phyloP scores from a whole-genome alignment of 2,113 vertebrate genomes.

The Crotalus horridus region DNA sequence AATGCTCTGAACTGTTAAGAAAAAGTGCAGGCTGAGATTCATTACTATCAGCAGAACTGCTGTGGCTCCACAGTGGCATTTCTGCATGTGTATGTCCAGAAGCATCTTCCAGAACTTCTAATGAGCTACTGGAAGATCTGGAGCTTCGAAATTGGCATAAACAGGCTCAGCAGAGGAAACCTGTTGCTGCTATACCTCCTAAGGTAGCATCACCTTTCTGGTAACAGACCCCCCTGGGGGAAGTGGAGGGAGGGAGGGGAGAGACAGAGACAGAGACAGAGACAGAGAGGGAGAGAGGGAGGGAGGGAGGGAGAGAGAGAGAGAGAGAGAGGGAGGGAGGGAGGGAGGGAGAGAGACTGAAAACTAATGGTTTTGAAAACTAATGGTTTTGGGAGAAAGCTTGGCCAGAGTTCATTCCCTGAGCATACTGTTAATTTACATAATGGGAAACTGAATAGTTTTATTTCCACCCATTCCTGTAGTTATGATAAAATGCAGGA shows the following conservation, averaged over 20 bases:
- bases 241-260: not conserved
- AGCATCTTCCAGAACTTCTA: not conserved
- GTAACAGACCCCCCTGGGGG: not conserved
- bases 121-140: not conserved
- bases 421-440: not conserved
- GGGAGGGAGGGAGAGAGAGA: no score
- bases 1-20: not conserved
- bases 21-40: not conserved
- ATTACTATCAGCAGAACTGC: not conserved
- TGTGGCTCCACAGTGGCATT: not conserved
- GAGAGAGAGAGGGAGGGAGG: no score
- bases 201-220: not conserved
- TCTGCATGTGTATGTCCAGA: not conserved
- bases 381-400: not conserved
- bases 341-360: no score
- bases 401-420: not conserved
- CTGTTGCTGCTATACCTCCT: not conserved
- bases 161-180: not conserved
- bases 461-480: not conserved
- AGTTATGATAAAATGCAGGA: not conserved
- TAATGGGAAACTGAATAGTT: not conserved
- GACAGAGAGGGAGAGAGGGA: no score
- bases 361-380: not conserved
- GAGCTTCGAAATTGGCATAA: not conserved
- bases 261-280: no score